Percentiles rank a stretch among this genome's conserved stretches.
Conservation (phyloP, 2,113 vertebrate species). For the Pelobates fuscus region DNA sequence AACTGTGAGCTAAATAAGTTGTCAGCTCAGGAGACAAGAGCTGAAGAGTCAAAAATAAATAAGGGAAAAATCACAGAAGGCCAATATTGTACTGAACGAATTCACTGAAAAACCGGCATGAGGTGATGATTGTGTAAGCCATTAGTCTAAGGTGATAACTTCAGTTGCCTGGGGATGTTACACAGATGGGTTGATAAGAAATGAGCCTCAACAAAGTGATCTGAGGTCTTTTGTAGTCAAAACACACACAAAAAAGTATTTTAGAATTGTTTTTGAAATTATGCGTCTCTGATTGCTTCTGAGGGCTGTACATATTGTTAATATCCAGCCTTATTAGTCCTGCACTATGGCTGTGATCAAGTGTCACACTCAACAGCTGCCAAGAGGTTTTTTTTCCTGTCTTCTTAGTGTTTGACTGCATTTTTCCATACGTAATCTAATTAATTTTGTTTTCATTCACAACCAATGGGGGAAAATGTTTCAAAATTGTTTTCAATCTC, state of each 20-base stretch:
- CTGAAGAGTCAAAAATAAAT: neutral
- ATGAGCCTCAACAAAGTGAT: slow-evolving; percentile 2
- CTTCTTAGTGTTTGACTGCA: slow-evolving; percentile 14
- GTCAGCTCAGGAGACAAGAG: slow-evolving; percentile 2
- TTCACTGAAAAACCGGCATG: slow-evolving; percentile 7
- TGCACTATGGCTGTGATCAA: slow-evolving; percentile 8
- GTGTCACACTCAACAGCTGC: slow-evolving; percentile 10
- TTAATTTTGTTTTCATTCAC: slow-evolving; percentile 49
- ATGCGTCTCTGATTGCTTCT: slow-evolving; percentile 6
- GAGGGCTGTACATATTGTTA: slow-evolving; percentile 1
- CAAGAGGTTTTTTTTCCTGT: slow-evolving; percentile 19
- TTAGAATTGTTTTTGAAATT: neutral
- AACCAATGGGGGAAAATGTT: slow-evolving; percentile 29
- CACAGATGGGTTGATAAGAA: neutral
- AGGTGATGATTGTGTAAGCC: slow-evolving; percentile 16
- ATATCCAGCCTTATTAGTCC: slow-evolving; percentile 19
- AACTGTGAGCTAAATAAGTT: neutral
- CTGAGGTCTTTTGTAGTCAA: slow-evolving; percentile 10
- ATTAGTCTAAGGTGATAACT: slow-evolving; percentile 17
- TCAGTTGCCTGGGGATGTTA: neutral
- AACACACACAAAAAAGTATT: too few species aligned
- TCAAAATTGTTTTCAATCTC: slow-evolving; percentile 32
- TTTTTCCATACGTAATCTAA: slow-evolving; percentile 38
- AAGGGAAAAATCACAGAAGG: slow-evolving; percentile 6
- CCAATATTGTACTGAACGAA: slow-evolving; percentile 16